Evolutionary conservation across 1,140 invertebrate species (phyloP).

Genomic region (Ceratitis capitata): DNA sequence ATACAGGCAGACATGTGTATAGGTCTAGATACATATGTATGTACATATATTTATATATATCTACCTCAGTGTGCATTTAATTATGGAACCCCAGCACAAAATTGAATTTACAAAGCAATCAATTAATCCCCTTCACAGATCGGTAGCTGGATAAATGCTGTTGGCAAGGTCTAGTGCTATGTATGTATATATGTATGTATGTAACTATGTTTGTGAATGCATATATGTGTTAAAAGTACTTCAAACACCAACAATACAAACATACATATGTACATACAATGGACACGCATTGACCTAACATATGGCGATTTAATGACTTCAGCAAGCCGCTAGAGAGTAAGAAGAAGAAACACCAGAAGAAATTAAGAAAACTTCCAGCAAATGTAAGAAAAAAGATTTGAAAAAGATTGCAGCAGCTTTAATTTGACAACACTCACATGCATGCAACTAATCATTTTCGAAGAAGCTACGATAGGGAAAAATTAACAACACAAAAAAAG

Average conservation of each 20-base stretch:
- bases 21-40: too few species aligned
- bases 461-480: background rate
- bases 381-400: too few species aligned
- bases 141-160: slow-evolving; percentile 24
- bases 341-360: background rate
- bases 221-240: background rate
- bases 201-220: too few species aligned
- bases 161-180: background rate
- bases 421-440: slow-evolving; percentile 27
- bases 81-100: background rate
- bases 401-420: slow-evolving; percentile 16
- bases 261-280: background rate
- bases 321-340: background rate
- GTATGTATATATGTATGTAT: background rate
- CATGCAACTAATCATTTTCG: background rate
- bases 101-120: slow-evolving; percentile 38
- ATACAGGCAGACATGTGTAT: too few species aligned
- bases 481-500: background rate
- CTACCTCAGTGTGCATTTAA: background rate
- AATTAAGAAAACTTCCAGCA: background rate
- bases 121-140: slow-evolving; percentile 35
- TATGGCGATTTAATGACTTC: slow-evolving; percentile 30
- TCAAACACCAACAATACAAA: background rate
- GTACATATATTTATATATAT: background rate
- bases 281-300: background rate